phyloP scores from a whole-genome alignment of 2,888 invertebrate species.

The Drosophila meridiana region DNA sequence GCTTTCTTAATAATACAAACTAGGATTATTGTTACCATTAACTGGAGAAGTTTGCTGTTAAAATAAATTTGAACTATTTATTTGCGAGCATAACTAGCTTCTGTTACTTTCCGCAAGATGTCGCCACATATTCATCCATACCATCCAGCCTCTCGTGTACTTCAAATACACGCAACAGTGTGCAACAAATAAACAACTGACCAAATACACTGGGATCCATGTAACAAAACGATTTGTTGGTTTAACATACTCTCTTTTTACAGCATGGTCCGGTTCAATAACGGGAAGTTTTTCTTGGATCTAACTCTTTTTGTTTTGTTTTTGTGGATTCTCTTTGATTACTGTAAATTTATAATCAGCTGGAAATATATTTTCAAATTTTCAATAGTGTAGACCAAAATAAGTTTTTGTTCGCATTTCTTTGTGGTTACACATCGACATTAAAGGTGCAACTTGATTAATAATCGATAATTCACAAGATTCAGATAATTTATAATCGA shows the following conservation, averaged over 20 bases:
- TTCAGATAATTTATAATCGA: slow-evolving; percentile 8
- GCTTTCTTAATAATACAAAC: neutral
- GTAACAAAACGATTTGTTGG: neutral
- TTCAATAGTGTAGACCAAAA: slow-evolving; percentile 9
- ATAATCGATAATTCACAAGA: slow-evolving; percentile 10
- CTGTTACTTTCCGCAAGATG: slow-evolving; percentile 7
- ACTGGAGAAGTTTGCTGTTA: neutral
- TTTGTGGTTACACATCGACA: neutral
- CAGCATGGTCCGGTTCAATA: neutral
- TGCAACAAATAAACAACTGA: slow-evolving; percentile 24
- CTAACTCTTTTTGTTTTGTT: neutral
- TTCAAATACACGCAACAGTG: slow-evolving; percentile 16
- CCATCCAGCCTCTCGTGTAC: slow-evolving; percentile 7
- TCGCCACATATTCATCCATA: neutral
- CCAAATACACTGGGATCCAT: neutral
- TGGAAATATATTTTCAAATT: slow-evolving; percentile 15
- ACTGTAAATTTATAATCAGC: slow-evolving; percentile 22
- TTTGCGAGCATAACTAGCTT: slow-evolving; percentile 6
- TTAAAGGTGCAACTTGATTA: slow-evolving; percentile 1
- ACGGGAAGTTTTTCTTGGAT: neutral
- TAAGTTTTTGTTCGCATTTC: slow-evolving; percentile 1
- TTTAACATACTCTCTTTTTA: slow-evolving; percentile 5
- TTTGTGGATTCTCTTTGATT: neutral
- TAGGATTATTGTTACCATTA: neutral
- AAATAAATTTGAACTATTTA: slow-evolving; percentile 3